Evolutionary conservation across 2,888 invertebrate genomes (phyloP), one percentile per base, ranked within the genome.

Genomic region (Eristalis arbustorum): DNA sequence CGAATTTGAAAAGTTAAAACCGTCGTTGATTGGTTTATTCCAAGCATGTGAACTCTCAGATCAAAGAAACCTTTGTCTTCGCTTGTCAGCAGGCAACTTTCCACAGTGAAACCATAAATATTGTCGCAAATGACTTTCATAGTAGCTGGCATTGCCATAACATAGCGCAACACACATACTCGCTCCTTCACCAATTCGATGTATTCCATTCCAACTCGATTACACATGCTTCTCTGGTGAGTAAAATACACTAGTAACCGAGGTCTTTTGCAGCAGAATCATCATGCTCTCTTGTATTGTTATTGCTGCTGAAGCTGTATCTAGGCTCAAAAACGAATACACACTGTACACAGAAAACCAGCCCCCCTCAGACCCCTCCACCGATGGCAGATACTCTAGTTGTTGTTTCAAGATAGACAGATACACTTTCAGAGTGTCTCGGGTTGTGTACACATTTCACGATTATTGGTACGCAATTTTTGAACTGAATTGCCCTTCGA

Each of bases 181-280:
- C 18, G 31, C 49, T 62, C 40, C 72, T 4, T 63, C 56, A 31
- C 72, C 62, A 62, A 63, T 62, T 28, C 28, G 18, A 8, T 31
- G n/a, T 63, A 49, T 73, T 14, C 72, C 72, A 63, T 63, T 22
- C 72, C 72, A 73, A 73, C 72, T 49, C 31, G 72, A 73, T 23
- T 73, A 34, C 63, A 73, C 72, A 73, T 28, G 59, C 25, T 59
- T 28, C 23, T 25, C 49, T 49, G 49, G 59, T 25, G 59, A 59
- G 59, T 25, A 59, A 59, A 25, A 11, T 25, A 59, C 13, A 23
- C 59, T 25, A 59, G 23, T n/a, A 49, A 18, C 49, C 18, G n/a
- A 28, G 59, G 59, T 59, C 59, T 59, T 28, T 59, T 59, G 59
- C 59, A 59, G 13, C 59, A 59, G 25, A 23, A 59, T 25, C 59